Evolutionary conservation across 2,113 vertebrate genomes (phyloP), one percentile per base, ranked within the genome.

Genomic region (Vombatus ursinus): DNA sequence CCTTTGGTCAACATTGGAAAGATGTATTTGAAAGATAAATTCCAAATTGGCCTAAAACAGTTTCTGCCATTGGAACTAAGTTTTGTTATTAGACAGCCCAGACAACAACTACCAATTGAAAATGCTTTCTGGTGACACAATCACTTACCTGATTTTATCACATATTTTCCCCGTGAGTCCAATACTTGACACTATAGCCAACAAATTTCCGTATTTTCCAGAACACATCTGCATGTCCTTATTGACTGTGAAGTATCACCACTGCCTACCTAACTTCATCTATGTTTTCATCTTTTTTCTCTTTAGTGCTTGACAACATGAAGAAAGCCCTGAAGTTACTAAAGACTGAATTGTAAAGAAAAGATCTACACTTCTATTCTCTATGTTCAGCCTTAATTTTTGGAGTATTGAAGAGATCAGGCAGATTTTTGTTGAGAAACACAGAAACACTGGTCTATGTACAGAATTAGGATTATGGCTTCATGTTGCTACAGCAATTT

Each of bases 291-390:
- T 84, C 68, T 97, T 96, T 96, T 97, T 97, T 31, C 47, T 96
- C 97, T 96, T 92, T 50, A 99, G 99, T 99, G 96, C 52, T 97
- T 1, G 98, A 98, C 97, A 99, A 99, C 96, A 99, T 99, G 99
- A 99, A 98, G 98, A 99, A 99, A 98, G 99, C 99, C 0, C 96
- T 98, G 96, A 99, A 98, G 91, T 96, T 99, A 84, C 97, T 99
- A 94, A 99, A 99, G 98, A 99, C 98, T n/a, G 99, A 99, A 96
- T 90, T 99, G 96, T 99, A 98, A 98, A 93, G 91, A 7, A 52
- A 96, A 95, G 96, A 93, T 89, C 28, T 96, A 51, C 92, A 77
- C 47, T 93, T 96, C 94, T 61, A 91, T 50, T 89, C 22, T 91
- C 93, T 94, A 91, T 92, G 90, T 44, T 48, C 2, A 92, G 50